A percentile compares a stretch with the other conserved stretches of the same genome.
Evolutionary conservation across 64 coral and sea anemone species (phyloP).

Genomic region (Dendrophyllia cribrosa): DNA sequence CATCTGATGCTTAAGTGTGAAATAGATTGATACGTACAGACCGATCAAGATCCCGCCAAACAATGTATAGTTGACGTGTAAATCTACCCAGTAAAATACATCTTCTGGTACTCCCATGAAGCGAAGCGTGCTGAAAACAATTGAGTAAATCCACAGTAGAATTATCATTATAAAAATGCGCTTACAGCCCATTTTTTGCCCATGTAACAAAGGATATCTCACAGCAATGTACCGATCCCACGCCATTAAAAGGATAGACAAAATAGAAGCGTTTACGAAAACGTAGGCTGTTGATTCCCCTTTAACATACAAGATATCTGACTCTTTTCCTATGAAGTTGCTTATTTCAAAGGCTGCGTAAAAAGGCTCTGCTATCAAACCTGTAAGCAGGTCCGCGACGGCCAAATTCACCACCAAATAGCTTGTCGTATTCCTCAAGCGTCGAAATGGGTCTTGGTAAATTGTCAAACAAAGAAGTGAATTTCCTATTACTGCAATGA

Average conservation of each 20-base stretch:
- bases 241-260: neutral
- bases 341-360: slow-evolving; percentile 11
- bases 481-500: neutral
- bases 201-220: neutral
- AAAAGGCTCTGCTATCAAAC: slow-evolving; percentile 7
- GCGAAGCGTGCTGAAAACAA: slow-evolving; percentile 1
- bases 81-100: slow-evolving; percentile 32
- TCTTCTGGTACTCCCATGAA: slow-evolving; percentile 22
- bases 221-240: slow-evolving; percentile 7
- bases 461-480: neutral
- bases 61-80: slow-evolving; percentile 1
- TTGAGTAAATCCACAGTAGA: neutral
- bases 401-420: slow-evolving; percentile 20
- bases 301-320: neutral
- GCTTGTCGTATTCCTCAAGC: neutral
- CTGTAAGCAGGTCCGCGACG: neutral
- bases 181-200: neutral
- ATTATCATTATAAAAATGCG: neutral
- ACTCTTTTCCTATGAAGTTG: slow-evolving; percentile 19
- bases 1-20: neutral
- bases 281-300: slow-evolving; percentile 20
- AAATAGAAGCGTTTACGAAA: slow-evolving; percentile 11
- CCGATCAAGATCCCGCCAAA: neutral
- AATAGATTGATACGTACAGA: too few relatives aligned
- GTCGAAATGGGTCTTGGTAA: slow-evolving; percentile 1